Conservation (phyloP, 2,113 vertebrate species). For the Perca flavescens region DNA sequence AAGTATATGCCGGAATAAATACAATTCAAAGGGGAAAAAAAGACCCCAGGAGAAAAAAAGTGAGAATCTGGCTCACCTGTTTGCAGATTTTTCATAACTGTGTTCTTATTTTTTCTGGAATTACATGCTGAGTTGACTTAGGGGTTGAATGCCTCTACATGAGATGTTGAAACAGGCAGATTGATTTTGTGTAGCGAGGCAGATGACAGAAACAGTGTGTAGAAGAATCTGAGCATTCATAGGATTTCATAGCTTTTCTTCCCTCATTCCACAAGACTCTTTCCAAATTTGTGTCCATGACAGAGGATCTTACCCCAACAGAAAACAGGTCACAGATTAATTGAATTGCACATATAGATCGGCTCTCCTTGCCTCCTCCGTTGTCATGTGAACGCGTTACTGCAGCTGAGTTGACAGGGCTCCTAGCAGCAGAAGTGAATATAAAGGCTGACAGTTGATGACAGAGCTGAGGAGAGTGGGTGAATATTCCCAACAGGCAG, state of each 20-base stretch:
- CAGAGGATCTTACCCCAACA: not conserved
- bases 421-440: slow-evolving; percentile 31
- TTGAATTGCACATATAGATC: slow-evolving; percentile 43
- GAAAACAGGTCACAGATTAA: slow-evolving; percentile 46
- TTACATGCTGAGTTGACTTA: slow-evolving; percentile 13
- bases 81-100: slow-evolving; percentile 45
- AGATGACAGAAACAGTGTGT: slow-evolving; percentile 28
- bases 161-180: slow-evolving; percentile 26
- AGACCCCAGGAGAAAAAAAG: slow-evolving; percentile 19
- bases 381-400: slow-evolving; percentile 61
- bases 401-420: slow-evolving; percentile 59
- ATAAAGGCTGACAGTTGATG: slow-evolving; percentile 49
- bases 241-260: slow-evolving; percentile 20
- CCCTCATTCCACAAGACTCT: not conserved
- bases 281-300: not conserved
- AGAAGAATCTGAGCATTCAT: slow-evolving; percentile 57
- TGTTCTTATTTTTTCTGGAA: slow-evolving; percentile 17
- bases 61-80: slow-evolving; percentile 60
- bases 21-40: slow-evolving; percentile 12
- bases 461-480: slow-evolving; percentile 18
- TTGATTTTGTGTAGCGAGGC: slow-evolving; percentile 26
- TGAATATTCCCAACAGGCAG: slow-evolving; percentile 48
- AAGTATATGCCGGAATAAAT: not conserved
- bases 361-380: slow-evolving; percentile 38
- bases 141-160: slow-evolving; percentile 7